A percentile compares a stretch with the other conserved stretches of the same genome.
Evolutionary conservation across 2,113 vertebrate species (phyloP).

Genomic region (Madoqua kirkii): DNA sequence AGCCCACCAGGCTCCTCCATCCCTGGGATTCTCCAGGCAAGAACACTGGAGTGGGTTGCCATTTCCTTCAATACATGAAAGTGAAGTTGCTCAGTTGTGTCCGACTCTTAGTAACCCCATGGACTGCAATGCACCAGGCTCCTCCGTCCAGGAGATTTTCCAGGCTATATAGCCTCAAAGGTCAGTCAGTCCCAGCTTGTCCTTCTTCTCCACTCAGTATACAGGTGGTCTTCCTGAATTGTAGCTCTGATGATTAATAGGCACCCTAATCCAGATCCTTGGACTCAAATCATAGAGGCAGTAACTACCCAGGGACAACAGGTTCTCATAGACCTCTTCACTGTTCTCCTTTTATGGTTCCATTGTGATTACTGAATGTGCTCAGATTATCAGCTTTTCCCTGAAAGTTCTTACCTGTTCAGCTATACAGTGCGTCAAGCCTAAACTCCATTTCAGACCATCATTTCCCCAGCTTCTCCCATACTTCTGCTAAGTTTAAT

Average conservation of each 20-base stretch:
- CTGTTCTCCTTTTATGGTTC: background rate
- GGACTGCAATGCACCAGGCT: too few species aligned
- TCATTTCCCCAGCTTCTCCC: background rate
- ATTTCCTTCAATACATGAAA: too few species aligned
- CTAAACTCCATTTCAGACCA: background rate
- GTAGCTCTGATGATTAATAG: background rate
- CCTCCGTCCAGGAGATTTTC: too few species aligned
- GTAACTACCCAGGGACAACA: background rate
- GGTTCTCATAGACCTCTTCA: background rate
- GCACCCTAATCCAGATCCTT: background rate
- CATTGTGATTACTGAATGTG: background rate
- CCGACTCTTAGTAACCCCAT: too few species aligned
- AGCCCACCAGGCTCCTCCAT: too few species aligned
- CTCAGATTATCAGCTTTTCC: background rate
- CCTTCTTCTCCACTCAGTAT: background rate
- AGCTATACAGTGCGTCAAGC: background rate
- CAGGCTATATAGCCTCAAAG: background rate
- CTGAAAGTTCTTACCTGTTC: background rate
- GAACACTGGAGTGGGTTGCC: too few species aligned
- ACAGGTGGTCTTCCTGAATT: background rate
- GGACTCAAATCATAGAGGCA: background rate
- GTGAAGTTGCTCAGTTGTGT: too few species aligned
- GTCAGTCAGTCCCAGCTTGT: background rate
- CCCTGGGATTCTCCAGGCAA: too few species aligned
- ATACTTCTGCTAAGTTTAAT: background rate